Conservation (phyloP, 2,113 vertebrate genomes). For the Canis aureus region DNA sequence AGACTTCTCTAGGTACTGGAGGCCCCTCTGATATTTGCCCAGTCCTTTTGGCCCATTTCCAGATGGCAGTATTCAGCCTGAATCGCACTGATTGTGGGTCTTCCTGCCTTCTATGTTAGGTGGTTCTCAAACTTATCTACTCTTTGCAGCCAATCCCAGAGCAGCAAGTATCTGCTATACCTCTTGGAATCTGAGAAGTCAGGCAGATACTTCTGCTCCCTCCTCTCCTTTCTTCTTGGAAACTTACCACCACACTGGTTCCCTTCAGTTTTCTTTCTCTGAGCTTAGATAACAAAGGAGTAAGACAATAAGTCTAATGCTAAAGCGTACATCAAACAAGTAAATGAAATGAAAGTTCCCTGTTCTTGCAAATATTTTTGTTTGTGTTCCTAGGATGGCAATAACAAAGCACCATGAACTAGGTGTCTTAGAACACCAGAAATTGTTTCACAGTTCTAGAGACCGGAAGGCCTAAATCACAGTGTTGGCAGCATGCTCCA, state of each 20-base stretch:
- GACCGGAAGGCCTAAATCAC: background rate
- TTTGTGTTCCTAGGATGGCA: background rate
- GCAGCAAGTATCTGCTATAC: background rate
- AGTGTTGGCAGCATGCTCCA: background rate
- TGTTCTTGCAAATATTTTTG: background rate
- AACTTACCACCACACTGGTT: background rate
- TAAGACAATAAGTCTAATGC: background rate
- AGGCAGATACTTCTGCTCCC: background rate
- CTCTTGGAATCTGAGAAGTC: background rate
- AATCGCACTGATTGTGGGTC: rapidly evolving
- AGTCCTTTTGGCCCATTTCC: background rate
- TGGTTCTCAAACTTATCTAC: background rate
- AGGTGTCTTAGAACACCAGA: background rate
- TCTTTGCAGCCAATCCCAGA: background rate
- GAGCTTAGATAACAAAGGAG: background rate
- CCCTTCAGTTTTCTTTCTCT: background rate
- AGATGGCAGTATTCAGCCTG: background rate
- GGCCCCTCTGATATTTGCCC: no score
- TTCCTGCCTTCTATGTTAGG: background rate
- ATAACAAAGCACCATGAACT: background rate
- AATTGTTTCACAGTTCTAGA: background rate
- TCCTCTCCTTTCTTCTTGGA: background rate
- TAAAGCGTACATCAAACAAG: background rate
- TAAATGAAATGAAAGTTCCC: background rate
- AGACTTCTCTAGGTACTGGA: background rate